Evolutionary conservation across 1,140 invertebrate species (phyloP).

Genomic region (Drosophila carrolli): DNA sequence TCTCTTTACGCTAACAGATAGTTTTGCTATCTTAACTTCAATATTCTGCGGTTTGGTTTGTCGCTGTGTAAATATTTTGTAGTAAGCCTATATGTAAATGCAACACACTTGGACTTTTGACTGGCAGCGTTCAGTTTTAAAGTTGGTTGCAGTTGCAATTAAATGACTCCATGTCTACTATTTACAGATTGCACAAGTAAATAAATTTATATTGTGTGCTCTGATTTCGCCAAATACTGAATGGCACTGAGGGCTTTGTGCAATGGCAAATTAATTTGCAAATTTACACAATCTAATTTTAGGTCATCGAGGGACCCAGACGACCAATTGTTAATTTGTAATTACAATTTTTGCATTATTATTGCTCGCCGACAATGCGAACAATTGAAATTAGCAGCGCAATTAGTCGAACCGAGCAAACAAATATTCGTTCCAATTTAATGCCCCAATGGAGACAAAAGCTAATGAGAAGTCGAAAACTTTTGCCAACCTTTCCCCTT

Average conservation of each 20-base stretch:
- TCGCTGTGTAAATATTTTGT: slow-evolving; percentile 28
- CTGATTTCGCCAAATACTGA: slow-evolving; percentile 41
- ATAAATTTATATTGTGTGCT: slow-evolving; percentile 47
- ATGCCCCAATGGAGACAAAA: slow-evolving; percentile 54
- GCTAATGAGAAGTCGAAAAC: slow-evolving; percentile 61
- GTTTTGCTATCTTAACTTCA: slow-evolving; percentile 34
- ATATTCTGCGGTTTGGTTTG: slow-evolving; percentile 26
- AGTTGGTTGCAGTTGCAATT: slow-evolving; percentile 33
- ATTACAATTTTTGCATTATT: slow-evolving; percentile 80
- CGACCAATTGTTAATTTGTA: slow-evolving; percentile 77
- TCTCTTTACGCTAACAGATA: slow-evolving; percentile 38
- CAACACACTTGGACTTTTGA: slow-evolving; percentile 47
- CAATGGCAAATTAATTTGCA: slow-evolving; percentile 68
- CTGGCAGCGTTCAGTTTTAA: slow-evolving; percentile 43
- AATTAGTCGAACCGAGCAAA: slow-evolving; percentile 71
- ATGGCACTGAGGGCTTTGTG: slow-evolving; percentile 31
- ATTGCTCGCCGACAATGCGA: slow-evolving; percentile 62
- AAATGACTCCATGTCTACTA: slow-evolving; percentile 31
- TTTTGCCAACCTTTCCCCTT: slow-evolving; percentile 24
- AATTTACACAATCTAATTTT: slow-evolving; percentile 66
- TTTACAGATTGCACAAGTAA: slow-evolving; percentile 48
- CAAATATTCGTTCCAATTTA: slow-evolving; percentile 22
- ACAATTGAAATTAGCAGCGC: slow-evolving; percentile 81
- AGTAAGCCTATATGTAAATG: slow-evolving; percentile 37
- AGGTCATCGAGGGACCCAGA: slow-evolving; percentile 25